phyloP scores from a whole-genome alignment of 2,113 vertebrate genomes.

The Semicossyphus pulcher region DNA sequence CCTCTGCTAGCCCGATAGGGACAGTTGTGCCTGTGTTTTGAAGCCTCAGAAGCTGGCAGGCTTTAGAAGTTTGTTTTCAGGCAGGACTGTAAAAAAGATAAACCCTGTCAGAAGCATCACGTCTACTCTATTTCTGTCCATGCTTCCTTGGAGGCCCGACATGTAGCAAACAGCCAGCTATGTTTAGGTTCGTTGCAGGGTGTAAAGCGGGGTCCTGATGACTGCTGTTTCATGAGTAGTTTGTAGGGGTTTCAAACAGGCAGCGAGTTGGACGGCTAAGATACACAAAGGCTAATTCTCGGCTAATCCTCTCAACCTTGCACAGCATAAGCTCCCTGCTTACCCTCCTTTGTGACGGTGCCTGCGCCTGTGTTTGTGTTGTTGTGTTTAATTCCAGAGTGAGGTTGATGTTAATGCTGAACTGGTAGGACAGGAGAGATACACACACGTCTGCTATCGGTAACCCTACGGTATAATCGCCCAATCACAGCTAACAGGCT shows the following conservation, averaged over 20 bases:
- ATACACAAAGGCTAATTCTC: conserved; percentile 71
- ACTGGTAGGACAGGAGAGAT: conserved; percentile 49
- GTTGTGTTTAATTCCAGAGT: conserved; percentile 54
- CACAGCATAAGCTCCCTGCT: conserved; percentile 52
- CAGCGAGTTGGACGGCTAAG: conserved; percentile 57
- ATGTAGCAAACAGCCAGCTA: conserved; percentile 29
- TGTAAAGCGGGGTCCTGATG: conserved; percentile 27
- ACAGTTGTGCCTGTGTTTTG: conserved; percentile 51
- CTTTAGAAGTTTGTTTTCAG: conserved; percentile 61
- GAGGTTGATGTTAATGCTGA: conserved; percentile 71
- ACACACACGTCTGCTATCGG: conserved; percentile 54
- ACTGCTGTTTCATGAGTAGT: conserved; percentile 38
- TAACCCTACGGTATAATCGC: conserved; percentile 69
- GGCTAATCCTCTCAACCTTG: conserved; percentile 57
- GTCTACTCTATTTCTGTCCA: conserved; percentile 53
- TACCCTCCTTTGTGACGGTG: conserved; percentile 50
- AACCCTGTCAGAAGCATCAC: conserved; percentile 57
- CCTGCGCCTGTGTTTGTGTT: conserved; percentile 43
- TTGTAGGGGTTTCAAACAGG: conserved; percentile 57
- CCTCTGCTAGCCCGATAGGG: conserved; percentile 29
- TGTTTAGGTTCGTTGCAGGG: conserved; percentile 45
- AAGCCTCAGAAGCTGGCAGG: conserved; percentile 54
- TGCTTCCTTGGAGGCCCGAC: conserved; percentile 36
- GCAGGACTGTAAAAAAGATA: conserved; percentile 50
- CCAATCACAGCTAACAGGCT: conserved; percentile 70